A percentile compares a stretch with the other conserved stretches of the same genome.
These are phyloP conservation scores for Seriola dumerili DNA, from an alignment of 2,113 vertebrate species.

Conservation along the genomic window DNA sequence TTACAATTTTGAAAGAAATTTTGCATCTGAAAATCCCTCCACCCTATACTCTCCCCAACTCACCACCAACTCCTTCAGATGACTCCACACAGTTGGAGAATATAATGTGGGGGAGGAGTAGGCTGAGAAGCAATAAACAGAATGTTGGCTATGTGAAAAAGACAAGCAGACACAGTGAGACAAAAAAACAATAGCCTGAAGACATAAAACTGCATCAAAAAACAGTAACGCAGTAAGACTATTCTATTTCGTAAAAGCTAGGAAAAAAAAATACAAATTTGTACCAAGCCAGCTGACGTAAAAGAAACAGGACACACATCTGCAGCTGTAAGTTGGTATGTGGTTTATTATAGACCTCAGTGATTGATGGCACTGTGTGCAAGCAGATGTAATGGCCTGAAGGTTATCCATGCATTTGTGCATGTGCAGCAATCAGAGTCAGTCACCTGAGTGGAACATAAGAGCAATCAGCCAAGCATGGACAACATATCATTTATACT, in stretches of 20 bases:
- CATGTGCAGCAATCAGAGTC: constrained; percentile 46
- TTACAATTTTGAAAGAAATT: constrained; percentile 41
- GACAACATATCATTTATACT: constrained; percentile 44
- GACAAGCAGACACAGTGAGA: constrained; percentile 46
- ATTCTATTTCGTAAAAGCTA: constrained; percentile 17
- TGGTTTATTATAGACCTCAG: constrained; percentile 7
- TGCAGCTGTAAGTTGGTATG: background rate
- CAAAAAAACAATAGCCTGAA: constrained; percentile 22
- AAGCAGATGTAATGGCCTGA: constrained; percentile 59
- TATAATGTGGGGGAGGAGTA: constrained; percentile 61
- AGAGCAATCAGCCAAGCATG: constrained; percentile 26
- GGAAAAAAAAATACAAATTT: background rate
- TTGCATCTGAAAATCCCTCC: constrained; percentile 42
- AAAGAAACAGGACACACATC: constrained; percentile 24
- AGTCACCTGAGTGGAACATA: constrained; percentile 58
- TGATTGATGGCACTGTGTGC: constrained; percentile 38
- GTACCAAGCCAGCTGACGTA: background rate
- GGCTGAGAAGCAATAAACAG: constrained; percentile 60
- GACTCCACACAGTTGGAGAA: constrained; percentile 64
- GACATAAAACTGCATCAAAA: constrained; percentile 54
- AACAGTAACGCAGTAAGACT: background rate
- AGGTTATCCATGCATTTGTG: constrained; percentile 44
- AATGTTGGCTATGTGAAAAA: constrained; percentile 58
- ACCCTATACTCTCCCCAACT: constrained; percentile 40
- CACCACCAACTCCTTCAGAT: constrained; percentile 61